Conservation (phyloP, 2,797 vertebrate genomes). For the Limnodromus scolopaceus region DNA sequence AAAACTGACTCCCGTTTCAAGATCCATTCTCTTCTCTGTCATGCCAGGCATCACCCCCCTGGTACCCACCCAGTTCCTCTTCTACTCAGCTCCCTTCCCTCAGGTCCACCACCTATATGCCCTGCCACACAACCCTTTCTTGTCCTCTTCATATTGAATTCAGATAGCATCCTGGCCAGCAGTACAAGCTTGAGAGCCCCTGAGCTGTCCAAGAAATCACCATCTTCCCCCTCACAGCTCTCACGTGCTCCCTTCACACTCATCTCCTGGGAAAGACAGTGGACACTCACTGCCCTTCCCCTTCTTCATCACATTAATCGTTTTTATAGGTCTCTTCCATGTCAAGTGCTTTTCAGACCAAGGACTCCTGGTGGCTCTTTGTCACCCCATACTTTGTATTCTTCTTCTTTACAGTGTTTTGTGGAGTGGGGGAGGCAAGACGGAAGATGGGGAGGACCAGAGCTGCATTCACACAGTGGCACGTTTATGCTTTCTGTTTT, state of each 20-base stretch:
- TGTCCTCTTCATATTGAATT: neutral
- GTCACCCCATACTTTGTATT: neutral
- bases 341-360: neutral
- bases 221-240: neutral
- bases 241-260: fast-evolving
- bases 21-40: neutral
- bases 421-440: neutral
- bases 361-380: neutral
- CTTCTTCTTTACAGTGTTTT: neutral
- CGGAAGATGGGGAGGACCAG: neutral
- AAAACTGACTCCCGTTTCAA: neutral
- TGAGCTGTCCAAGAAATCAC: neutral
- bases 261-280: neutral
- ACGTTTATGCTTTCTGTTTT: neutral
- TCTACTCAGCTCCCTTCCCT: neutral
- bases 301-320: neutral
- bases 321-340: neutral
- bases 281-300: neutral
- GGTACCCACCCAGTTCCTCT: neutral
- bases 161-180: fast-evolving
- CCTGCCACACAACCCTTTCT: neutral
- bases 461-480: neutral
- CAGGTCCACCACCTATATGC: fast-evolving
- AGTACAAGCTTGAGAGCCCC: neutral
- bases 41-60: neutral